Conservation (phyloP, 1,140 invertebrate species). For the Magallana ariakensis region DNA sequence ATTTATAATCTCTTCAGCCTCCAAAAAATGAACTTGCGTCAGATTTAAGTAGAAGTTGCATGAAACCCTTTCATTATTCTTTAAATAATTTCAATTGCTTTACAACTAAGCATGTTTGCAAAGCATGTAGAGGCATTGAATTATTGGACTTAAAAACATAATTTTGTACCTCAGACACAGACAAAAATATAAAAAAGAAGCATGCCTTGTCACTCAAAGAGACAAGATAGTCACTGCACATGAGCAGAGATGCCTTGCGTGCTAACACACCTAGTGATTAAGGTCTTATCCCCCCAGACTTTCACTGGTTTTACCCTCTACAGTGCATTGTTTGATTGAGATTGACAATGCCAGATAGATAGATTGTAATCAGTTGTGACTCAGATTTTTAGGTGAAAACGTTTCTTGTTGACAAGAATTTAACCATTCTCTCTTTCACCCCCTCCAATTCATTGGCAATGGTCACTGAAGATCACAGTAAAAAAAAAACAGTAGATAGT, state of each 20-base stretch:
- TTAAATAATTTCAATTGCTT: too few species aligned
- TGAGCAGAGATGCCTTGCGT: not conserved
- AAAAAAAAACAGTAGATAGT: not conserved
- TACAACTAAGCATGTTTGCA: too few species aligned
- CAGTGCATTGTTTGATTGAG: not conserved
- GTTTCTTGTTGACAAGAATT: slow-evolving; percentile 13
- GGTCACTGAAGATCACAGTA: not conserved
- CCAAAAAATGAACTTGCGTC: too few species aligned
- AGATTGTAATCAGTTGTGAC: slow-evolving; percentile 28
- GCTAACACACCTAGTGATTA: slow-evolving; percentile 1
- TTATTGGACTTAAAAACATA: too few species aligned
- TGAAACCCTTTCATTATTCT: too few species aligned
- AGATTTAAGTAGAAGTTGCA: too few species aligned
- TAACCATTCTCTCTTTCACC: not conserved
- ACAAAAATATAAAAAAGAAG: too few species aligned
- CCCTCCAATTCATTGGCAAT: not conserved
- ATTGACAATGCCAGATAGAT: slow-evolving; percentile 18
- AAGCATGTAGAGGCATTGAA: too few species aligned
- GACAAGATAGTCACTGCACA: slow-evolving; percentile 29
- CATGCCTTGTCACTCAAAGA: not conserved
- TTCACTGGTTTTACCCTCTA: slow-evolving; percentile 17
- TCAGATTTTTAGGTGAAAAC: slow-evolving; percentile 17
- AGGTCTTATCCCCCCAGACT: slow-evolving; percentile 7
- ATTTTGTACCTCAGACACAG: too few species aligned
- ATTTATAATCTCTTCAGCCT: too few species aligned